Percentiles rank a stretch among this genome's conserved stretches.
phyloP scores from a whole-genome alignment of 2,888 invertebrate species.

The Athalia circularis region DNA sequence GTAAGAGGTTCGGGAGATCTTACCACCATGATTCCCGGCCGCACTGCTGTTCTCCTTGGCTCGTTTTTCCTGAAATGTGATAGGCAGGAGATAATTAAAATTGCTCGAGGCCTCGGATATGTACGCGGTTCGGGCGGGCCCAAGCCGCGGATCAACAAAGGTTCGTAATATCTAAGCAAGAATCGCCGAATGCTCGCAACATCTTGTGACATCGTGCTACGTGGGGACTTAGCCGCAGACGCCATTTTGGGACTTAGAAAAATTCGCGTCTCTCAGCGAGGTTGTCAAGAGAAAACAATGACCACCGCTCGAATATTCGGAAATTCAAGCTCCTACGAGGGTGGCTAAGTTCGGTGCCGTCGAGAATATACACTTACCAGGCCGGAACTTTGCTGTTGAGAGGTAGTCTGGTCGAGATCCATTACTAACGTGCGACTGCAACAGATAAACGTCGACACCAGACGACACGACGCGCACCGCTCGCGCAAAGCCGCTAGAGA shows the following conservation, averaged over 20 bases:
- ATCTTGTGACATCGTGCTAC: conserved; percentile 51
- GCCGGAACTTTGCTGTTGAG: conserved; percentile 61
- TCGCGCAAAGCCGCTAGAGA: conserved; percentile 38
- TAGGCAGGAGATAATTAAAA: background rate
- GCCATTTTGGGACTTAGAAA: conserved; percentile 93
- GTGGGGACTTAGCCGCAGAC: conserved; percentile 84
- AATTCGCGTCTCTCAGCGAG: conserved; percentile 76
- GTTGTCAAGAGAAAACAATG: conserved; percentile 76
- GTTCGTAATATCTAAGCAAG: background rate
- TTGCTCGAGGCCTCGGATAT: background rate
- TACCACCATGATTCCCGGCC: conserved; percentile 72
- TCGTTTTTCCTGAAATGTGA: conserved; percentile 69
- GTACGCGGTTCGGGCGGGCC: background rate
- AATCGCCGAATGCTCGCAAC: conserved; percentile 21
- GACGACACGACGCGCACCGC: conserved; percentile 37
- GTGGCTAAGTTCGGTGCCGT: conserved; percentile 7
- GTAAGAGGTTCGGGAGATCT: conserved; percentile 54
- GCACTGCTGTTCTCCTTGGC: conserved; percentile 71
- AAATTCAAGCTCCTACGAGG: conserved; percentile 34
- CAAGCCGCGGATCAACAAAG: background rate
- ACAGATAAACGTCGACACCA: conserved; percentile 63
- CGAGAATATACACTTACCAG: conserved; percentile 63
- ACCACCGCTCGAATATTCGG: conserved; percentile 50
- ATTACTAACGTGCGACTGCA: conserved; percentile 63
- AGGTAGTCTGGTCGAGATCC: conserved; percentile 67